Conservation (phyloP, 1,140 invertebrate genomes). For the Bombus sylvicola region DNA sequence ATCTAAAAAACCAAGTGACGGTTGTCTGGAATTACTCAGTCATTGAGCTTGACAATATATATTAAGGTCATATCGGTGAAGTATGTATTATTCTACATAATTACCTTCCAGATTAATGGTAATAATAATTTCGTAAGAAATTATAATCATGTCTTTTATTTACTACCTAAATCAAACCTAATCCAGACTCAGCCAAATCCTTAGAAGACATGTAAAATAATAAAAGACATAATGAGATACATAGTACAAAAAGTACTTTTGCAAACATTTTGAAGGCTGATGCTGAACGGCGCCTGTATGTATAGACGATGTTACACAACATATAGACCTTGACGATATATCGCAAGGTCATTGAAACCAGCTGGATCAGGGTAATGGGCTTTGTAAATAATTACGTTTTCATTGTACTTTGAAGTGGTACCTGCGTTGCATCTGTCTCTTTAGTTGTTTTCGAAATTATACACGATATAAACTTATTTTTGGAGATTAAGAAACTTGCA, state of each 20-base stretch:
- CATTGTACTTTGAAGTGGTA: constrained; percentile 6
- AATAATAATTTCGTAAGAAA: not conserved
- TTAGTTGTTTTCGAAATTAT: constrained; percentile 16
- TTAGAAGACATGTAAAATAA: not conserved
- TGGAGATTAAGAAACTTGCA: constrained; percentile 31
- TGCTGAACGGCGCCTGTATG: not conserved
- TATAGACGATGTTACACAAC: not conserved
- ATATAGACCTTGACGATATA: not conserved
- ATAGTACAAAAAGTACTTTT: not conserved
- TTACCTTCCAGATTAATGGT: not conserved
- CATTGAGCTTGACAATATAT: not conserved
- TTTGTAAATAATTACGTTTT: constrained; percentile 15
- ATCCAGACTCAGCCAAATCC: not conserved
- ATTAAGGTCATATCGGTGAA: not conserved
- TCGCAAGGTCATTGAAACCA: not conserved
- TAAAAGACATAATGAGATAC: not conserved
- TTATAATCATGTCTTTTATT: not conserved
- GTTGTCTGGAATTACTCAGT: not conserved
- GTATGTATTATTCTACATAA: not conserved
- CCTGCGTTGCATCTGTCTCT: constrained; percentile 7
- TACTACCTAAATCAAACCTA: not conserved
- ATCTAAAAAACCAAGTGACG: not conserved
- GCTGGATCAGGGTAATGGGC: not conserved
- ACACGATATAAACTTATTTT: constrained; percentile 42
- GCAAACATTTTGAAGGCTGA: not conserved